Conservation (phyloP, 2,888 invertebrate species). For the Parnassius apollo region DNA sequence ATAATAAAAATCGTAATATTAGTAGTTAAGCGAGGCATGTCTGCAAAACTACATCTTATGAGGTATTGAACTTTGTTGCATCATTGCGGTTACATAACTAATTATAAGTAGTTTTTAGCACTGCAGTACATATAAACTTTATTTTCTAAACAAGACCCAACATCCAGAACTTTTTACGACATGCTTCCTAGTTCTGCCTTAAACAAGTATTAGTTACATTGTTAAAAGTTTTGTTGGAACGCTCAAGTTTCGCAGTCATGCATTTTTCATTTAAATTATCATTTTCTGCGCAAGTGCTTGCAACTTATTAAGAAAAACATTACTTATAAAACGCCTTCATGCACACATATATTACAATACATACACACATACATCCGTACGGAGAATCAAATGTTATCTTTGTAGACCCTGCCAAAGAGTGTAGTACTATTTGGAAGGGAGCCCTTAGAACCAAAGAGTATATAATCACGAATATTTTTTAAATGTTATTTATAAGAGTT, state of each 20-base stretch:
- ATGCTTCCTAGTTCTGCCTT: constrained; percentile 17
- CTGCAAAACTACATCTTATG: too few relatives aligned
- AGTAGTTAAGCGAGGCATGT: too few relatives aligned
- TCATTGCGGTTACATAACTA: background rate
- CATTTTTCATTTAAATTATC: constrained; percentile 13
- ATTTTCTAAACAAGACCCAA: constrained; percentile 15
- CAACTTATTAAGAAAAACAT: background rate
- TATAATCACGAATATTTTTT: too few relatives aligned
- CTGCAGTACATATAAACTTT: background rate
- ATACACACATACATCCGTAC: too few relatives aligned
- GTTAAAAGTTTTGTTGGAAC: constrained; percentile 12
- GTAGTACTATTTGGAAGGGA: too few relatives aligned
- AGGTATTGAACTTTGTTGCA: background rate
- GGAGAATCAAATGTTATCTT: too few relatives aligned
- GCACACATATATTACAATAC: too few relatives aligned
- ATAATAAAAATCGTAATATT: too few relatives aligned
- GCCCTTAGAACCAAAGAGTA: too few relatives aligned
- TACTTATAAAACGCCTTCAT: background rate
- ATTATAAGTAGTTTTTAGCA: background rate
- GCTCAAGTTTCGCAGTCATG: constrained; percentile 9
- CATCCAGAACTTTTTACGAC: constrained; percentile 22
- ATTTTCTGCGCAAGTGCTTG: constrained; percentile 7
- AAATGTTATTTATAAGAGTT: too few relatives aligned
- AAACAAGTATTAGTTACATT: constrained; percentile 23
- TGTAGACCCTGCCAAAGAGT: too few relatives aligned